phyloP scores from a whole-genome alignment of 2,797 vertebrate species.

The Bovichtus variegatus region DNA sequence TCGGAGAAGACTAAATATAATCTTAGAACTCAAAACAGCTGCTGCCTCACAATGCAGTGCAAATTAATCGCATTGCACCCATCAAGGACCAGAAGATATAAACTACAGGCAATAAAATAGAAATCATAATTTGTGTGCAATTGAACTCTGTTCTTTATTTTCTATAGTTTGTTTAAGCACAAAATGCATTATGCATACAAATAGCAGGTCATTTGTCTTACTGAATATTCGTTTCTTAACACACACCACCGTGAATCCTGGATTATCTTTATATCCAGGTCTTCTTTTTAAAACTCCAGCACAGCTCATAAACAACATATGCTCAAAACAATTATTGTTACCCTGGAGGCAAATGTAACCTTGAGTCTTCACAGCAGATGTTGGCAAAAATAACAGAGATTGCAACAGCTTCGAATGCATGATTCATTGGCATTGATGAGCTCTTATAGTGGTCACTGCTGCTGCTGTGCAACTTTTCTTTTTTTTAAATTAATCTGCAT shows the following conservation, averaged over 20 bases:
- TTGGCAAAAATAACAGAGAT: constrained; percentile 74
- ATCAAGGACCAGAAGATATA: constrained; percentile 24
- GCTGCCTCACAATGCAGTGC: constrained; percentile 41
- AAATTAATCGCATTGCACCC: constrained; percentile 38
- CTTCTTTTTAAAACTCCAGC: constrained; percentile 59
- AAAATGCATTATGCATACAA: constrained; percentile 18
- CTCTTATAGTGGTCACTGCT: constrained; percentile 51
- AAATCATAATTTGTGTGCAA: constrained; percentile 32
- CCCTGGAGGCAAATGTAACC: constrained; percentile 83
- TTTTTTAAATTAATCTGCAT: neutral
- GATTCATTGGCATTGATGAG: constrained; percentile 61
- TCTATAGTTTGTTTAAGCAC: constrained; percentile 22
- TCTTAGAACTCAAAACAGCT: constrained; percentile 58
- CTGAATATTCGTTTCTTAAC: constrained; percentile 43
- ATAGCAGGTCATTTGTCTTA: constrained; percentile 22
- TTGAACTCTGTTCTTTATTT: constrained; percentile 25
- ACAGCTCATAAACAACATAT: constrained; percentile 84
- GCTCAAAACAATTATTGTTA: constrained; percentile 75
- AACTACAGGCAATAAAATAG: constrained; percentile 28
- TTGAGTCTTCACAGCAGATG: constrained; percentile 82
- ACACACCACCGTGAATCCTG: constrained; percentile 8
- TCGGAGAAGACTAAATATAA: constrained; percentile 52
- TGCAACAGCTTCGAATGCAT: constrained; percentile 70
- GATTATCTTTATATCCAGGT: constrained; percentile 30
- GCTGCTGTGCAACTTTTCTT: constrained; percentile 5